Evolutionary conservation across 1,140 invertebrate species (phyloP), one percentile per base, ranked within the genome.

Genomic region (Sycobia sp.): DNA sequence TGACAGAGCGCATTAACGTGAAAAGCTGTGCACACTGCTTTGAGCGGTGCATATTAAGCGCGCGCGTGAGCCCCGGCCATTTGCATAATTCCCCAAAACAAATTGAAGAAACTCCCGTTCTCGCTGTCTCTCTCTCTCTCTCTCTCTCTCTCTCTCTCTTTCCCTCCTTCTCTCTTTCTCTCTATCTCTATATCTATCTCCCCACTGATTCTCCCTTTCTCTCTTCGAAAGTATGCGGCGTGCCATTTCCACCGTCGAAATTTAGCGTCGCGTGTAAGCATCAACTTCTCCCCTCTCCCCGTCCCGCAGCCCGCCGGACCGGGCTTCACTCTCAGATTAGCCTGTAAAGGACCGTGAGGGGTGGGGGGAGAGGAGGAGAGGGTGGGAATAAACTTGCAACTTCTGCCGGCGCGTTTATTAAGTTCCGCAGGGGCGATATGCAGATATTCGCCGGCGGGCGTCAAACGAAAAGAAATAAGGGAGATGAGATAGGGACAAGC

Each of bases 341-440:
- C n/a, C n/a, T n/a, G n/a, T n/a, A n/a, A n/a, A n/a, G n/a, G n/a
- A n/a, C n/a, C n/a, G n/a, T n/a, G n/a, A n/a, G n/a, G n/a, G n/a
- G n/a, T n/a, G 9, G 9, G 4, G 11, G 27, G 54, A n/a, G 22
- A 10, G 0, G 16, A 16, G 4, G 7, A 43, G 22, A 53, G 8
- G 10, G 25, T 36, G 36, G 11, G 51, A 60, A 54, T 62, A 62
- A 62, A 54, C 59, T 53, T 4, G 47, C 58, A 13, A 44, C 47
- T 43, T 32, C 10, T 38, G 25, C 13, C 32, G 16, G 44, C 38
- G 27, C 43, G 46, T 63, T 63, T 51, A 57, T 63, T 54, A 63
- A 63, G 54, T 63, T 63, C 51, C 27, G 53, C n/a, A n/a, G n/a
- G 11, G 16, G 53, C 25, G 53, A 57, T 57, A 63, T 57, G 46